A percentile compares a stretch with the other conserved stretches of the same genome.
Conservation (phyloP, 2,797 vertebrate genomes). For the Tokudaia tokunoshimensis region DNA sequence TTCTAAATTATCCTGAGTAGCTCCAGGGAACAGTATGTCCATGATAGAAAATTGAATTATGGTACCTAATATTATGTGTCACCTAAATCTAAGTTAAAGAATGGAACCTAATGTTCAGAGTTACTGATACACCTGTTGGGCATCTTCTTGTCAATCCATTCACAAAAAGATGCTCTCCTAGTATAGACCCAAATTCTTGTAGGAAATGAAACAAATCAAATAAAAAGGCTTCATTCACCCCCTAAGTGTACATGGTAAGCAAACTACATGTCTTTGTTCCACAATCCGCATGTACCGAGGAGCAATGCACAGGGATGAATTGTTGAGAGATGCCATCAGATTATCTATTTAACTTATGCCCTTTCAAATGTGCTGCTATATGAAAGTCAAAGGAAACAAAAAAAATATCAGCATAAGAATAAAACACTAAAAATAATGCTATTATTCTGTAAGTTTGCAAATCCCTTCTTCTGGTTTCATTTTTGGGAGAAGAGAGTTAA, state of each 20-base stretch:
- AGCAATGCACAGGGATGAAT: not conserved
- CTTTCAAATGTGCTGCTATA: not conserved
- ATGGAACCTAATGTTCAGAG: not conserved
- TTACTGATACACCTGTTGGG: not conserved
- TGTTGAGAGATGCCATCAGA: not conserved
- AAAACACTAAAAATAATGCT: not conserved
- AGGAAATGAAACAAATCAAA: not conserved
- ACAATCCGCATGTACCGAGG: not conserved
- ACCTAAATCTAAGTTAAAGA: slow-evolving; percentile 49
- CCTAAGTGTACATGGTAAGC: not conserved
- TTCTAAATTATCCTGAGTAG: slow-evolving; percentile 79
- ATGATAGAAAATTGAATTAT: slow-evolving; percentile 78
- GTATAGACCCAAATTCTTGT: not conserved
- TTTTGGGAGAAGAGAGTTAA: not conserved
- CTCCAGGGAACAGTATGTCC: not conserved
- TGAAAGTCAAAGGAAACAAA: slow-evolving; percentile 41
- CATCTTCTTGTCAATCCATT: not conserved
- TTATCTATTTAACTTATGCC: not conserved
- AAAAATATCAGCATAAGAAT: not conserved
- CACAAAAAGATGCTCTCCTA: not conserved
- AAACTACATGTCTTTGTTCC: not conserved
- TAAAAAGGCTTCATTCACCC: not conserved
- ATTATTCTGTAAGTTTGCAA: not conserved
- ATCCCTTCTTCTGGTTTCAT: not conserved
- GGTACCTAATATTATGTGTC: slow-evolving; percentile 19